A percentile compares a stretch with the other conserved stretches of the same genome.
These are phyloP conservation scores for Psilanteris sp. DNA, from an alignment of 1,140 invertebrate species.

Conservation along the genomic window DNA sequence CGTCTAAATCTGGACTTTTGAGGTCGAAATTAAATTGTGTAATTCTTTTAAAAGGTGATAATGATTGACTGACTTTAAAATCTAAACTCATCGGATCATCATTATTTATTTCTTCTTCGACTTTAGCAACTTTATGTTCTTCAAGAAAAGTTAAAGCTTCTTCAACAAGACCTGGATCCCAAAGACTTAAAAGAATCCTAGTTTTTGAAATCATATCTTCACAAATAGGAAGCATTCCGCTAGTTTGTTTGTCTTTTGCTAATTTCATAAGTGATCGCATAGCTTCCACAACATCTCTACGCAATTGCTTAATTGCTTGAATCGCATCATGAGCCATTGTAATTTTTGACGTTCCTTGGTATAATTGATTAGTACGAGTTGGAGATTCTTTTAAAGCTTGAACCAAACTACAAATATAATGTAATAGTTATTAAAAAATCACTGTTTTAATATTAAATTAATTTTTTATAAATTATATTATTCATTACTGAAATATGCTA, in stretches of 20 bases:
- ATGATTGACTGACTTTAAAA: conserved; percentile 77
- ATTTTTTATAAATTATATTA: too few species aligned
- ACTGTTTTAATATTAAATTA: too few species aligned
- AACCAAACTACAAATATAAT: conserved; percentile 83
- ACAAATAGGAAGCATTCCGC: conserved; percentile 87
- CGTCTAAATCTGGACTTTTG: conserved; percentile 85
- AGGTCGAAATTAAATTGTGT: conserved; percentile 87
- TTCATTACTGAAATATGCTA: too few species aligned
- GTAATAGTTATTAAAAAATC: too few species aligned
- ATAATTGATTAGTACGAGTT: conserved; percentile 82
- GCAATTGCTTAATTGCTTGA: conserved; percentile 87
- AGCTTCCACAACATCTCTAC: conserved; percentile 88
- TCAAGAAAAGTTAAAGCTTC: conserved; percentile 91
- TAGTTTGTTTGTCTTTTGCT: conserved; percentile 86
- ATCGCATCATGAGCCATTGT: conserved; percentile 89
- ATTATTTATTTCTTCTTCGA: conserved; percentile 69
- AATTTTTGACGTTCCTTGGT: conserved; percentile 86
- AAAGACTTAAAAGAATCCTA: conserved; percentile 87
- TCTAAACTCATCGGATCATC: conserved; percentile 70
- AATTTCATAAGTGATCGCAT: conserved; percentile 87
- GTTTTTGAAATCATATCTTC: conserved; percentile 90
- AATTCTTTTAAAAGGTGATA: conserved; percentile 87
- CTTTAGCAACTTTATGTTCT: conserved; percentile 83
- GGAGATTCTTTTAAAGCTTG: conserved; percentile 90
- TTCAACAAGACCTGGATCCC: conserved; percentile 91